Evolutionary conservation across 37 sponge, comb jelly and placozoan species (phyloP), one percentile per base, ranked within the genome.

Genomic region (Beroe forskalii): DNA sequence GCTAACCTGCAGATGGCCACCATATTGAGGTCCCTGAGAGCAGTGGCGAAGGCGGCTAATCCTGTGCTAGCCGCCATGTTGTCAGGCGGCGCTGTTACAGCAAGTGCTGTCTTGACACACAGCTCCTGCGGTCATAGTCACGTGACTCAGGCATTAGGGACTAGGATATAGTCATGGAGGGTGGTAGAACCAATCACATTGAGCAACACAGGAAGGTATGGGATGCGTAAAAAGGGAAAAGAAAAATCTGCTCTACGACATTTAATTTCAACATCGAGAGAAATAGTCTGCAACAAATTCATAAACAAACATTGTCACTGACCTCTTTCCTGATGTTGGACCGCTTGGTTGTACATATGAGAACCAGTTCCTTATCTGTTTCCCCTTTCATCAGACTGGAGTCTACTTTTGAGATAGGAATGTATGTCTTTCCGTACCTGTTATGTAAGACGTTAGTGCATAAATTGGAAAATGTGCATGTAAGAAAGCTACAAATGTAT

Each of bases 321-420:
- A 48, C 55, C 55, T 80, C 86, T 38, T 37, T 41, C 48, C 86
- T 41, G 25, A 80, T 80, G 31, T 80, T 80, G 55, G 44, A 44
- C 55, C 86, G 24, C 40, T 80, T 80, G 28, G 86, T 80, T 14
- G 86, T 80, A 38, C 86, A 80, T 23, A 80, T 44, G 38, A 80
- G 31, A 28, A 25, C 55, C 43, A 80, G 55, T 25, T 80, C 86
- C 55, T 80, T 80, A 3, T 80, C 86, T 48, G 86, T 42, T 43
- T 80, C 86, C 27, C 28, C 35, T 23, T 35, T 42, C 86, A 80
- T 80, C 55, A 80, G 27, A 23, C 55, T 44, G 25, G 86, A 32
- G 35, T 80, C 86, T 3, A 80, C 86, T 80, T 80, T 80, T 0
- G 86, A 80, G n/a, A 80, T 80, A 6, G 86, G 86, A 69, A 69